phyloP scores from a whole-genome alignment of 2,888 invertebrate species.

The Agelastica alni region DNA sequence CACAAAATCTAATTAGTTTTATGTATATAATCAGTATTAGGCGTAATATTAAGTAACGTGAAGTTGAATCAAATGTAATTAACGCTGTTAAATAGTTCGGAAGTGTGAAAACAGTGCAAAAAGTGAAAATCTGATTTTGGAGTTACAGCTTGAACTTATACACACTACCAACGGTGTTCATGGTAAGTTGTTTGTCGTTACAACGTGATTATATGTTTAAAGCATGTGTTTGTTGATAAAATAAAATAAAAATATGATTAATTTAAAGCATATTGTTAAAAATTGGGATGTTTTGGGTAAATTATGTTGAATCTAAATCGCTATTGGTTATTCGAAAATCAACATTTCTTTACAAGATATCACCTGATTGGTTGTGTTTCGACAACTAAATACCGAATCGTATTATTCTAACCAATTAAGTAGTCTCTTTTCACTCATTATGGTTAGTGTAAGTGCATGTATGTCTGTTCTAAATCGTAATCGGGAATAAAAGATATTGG shows the following conservation, averaged over 20 bases:
- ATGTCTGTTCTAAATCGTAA: slow-evolving; percentile 31
- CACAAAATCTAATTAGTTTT: slow-evolving; percentile 53
- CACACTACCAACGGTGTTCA: slow-evolving; percentile 53
- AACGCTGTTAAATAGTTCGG: slow-evolving; percentile 24
- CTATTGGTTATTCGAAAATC: slow-evolving; percentile 56
- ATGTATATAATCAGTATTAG: slow-evolving; percentile 46
- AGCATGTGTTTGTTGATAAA: slow-evolving; percentile 22
- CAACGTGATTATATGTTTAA: slow-evolving; percentile 27
- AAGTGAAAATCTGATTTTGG: slow-evolving; percentile 36
- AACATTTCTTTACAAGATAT: slow-evolving; percentile 58
- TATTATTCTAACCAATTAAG: slow-evolving; percentile 60
- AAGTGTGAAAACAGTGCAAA: slow-evolving; percentile 36
- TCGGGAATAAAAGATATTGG: slow-evolving; percentile 20
- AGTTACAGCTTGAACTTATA: slow-evolving; percentile 24
- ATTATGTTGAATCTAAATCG: slow-evolving; percentile 39
- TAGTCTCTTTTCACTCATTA: slow-evolving; percentile 53
- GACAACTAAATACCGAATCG: slow-evolving; percentile 57
- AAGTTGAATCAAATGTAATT: slow-evolving; percentile 41
- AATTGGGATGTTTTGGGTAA: slow-evolving; percentile 14
- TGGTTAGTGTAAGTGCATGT: slow-evolving; percentile 44
- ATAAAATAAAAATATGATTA: slow-evolving; percentile 6
- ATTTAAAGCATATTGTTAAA: slow-evolving; percentile 21
- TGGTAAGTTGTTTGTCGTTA: slow-evolving; percentile 54
- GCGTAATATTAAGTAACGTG: slow-evolving; percentile 42
- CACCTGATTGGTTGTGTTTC: slow-evolving; percentile 60